A percentile compares a stretch with the other conserved stretches of the same genome.
Evolutionary conservation across 2,888 invertebrate species (phyloP).

Genomic region (Cryptosula pallasiana): DNA sequence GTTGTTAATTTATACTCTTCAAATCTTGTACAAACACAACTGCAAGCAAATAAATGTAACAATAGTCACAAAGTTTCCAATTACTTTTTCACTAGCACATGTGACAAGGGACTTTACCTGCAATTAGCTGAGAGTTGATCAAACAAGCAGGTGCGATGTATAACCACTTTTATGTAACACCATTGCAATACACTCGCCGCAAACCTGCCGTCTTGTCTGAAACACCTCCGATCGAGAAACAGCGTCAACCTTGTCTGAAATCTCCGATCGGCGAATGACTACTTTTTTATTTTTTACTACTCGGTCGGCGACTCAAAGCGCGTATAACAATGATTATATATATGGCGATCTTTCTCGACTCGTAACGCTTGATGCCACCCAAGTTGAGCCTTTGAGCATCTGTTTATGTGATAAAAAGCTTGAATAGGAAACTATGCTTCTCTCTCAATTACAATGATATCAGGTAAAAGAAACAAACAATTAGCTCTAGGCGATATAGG

Average conservation of each 20-base stretch:
- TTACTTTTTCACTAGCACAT: slow-evolving; percentile 11
- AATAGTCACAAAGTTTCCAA: slow-evolving; percentile 4
- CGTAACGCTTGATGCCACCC: slow-evolving; percentile 19
- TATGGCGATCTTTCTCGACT: no score
- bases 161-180: background rate
- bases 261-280: no score
- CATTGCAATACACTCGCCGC: background rate
- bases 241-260: no score
- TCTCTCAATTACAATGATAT: slow-evolving; percentile 15
- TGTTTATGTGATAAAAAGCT: slow-evolving; percentile 20
- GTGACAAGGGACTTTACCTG: no score
- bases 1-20: background rate
- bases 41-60: background rate
- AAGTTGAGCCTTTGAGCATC: slow-evolving; percentile 14
- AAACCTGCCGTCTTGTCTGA: background rate
- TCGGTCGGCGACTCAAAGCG: background rate
- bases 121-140: background rate
- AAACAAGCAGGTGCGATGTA: background rate
- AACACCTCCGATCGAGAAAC: no score
- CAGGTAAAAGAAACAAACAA: slow-evolving; percentile 22
- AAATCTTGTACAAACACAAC: slow-evolving; percentile 15
- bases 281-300: no score
- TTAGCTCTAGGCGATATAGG: slow-evolving; percentile 19
- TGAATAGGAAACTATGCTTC: slow-evolving; percentile 17
- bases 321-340: background rate